phyloP scores from a whole-genome alignment of 2,888 invertebrate genomes.

The Melipona beecheii region DNA sequence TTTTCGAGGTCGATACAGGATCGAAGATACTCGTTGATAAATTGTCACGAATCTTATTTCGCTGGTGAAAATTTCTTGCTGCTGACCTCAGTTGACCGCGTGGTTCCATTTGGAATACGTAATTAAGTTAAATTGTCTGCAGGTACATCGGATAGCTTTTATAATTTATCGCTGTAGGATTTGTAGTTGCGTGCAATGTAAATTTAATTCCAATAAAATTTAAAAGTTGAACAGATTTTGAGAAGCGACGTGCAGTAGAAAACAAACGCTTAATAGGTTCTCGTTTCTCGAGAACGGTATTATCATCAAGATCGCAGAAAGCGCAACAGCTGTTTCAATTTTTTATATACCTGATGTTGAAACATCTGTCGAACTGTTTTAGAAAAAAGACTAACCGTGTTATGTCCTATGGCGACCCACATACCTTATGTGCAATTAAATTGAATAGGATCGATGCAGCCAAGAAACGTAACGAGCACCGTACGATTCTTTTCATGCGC shows the following conservation, averaged over 20 bases:
- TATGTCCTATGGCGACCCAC: constrained; percentile 45
- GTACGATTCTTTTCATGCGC: background rate
- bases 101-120: background rate
- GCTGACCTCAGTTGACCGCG: background rate
- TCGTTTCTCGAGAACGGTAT: constrained; percentile 9
- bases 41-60: background rate
- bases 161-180: background rate
- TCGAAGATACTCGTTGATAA: background rate
- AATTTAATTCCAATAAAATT: background rate
- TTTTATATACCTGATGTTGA: constrained; percentile 25
- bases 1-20: constrained; percentile 4
- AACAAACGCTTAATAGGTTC: background rate
- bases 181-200: background rate
- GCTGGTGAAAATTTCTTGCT: constrained; percentile 1
- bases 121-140: background rate
- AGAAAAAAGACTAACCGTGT: constrained; percentile 34
- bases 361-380: constrained; percentile 48
- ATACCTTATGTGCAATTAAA: constrained; percentile 45
- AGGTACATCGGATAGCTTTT: background rate
- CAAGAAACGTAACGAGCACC: background rate
- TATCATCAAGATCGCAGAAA: constrained; percentile 12
- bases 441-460: constrained; percentile 14
- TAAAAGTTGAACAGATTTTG: background rate
- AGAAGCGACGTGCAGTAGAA: background rate
- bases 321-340: constrained; percentile 51